Base-by-base conservation (phyloP, 2,888 invertebrate genomes). In the Pandemis cinnamomeana region DNA sequence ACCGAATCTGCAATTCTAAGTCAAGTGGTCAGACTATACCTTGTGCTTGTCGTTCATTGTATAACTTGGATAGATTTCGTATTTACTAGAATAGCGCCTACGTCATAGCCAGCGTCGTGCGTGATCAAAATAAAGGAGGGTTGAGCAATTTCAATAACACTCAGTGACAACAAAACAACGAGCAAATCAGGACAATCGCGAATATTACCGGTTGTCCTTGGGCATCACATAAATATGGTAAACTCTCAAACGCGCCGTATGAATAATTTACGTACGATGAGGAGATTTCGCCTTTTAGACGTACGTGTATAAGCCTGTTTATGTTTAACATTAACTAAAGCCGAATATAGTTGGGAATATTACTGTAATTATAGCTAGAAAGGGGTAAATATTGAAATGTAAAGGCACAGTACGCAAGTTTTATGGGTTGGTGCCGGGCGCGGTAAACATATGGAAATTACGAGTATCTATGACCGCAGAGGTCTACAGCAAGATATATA, bases 121-220 rank as follows among this genome's bases (percentile, higher is more conserved):
- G 58, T 66, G 64, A 58, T 66, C 67, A 71, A 74, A 74, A 71
- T 67, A 71, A 71, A 67, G 13, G 11, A 8, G 58, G 42, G 44
- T 58, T n/a, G 15, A 58, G 27, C 20, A 55, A 20, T 13, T 66
- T 62, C 61, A 71, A 67, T 66, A 74, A 71, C 61, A 13, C 62
- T 46, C 58, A 58, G 55, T 67, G 55, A 58, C 58, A 71, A 36
- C 58, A 63, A 64, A 67, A 46, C 55, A 62, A 51, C 15, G 51
- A 13, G 20, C 60, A 60, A 61, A 74, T 74, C 64, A 58, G 73
- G 53, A 66, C 66, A 70, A 70, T 69, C 51, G 60, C 36, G 42
- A 42, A 69, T 64, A 70, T 70, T 53, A 61, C 73, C 70, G 60
- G 58, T 67, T 53, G 74, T 67, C 74, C 74, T 71, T 71, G 71